phyloP scores from a whole-genome alignment of 1,140 invertebrate species.

The Ditylenchus dipsaci region DNA sequence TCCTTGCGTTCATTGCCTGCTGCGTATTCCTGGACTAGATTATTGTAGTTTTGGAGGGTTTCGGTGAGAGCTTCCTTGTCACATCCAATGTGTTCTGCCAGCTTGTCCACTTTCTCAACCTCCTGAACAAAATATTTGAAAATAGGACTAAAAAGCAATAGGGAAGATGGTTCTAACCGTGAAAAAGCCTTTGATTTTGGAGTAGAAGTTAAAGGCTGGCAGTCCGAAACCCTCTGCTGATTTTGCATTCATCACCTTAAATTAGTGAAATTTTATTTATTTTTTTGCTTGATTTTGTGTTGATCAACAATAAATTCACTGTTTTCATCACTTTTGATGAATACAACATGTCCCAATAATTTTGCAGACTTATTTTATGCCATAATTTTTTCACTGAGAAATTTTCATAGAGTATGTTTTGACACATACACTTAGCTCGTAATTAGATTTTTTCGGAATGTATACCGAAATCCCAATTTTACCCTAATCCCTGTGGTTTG shows the following conservation, averaged over 20 bases:
- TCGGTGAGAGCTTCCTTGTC: conserved; percentile 20
- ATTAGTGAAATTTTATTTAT: no score
- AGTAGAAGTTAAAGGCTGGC: conserved; percentile 58
- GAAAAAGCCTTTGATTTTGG: conserved; percentile 55
- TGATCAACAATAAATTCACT: no score
- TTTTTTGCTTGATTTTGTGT: no score
- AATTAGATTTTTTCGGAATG: no score
- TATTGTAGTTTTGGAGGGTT: conserved; percentile 53
- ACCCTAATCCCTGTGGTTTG: no score
- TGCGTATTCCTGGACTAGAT: conserved; percentile 21
- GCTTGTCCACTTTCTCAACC: conserved; percentile 42
- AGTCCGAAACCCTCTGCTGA: conserved; percentile 54
- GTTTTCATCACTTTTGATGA: no score
- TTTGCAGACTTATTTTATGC: no score
- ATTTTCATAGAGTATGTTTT: no score
- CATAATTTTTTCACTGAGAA: no score
- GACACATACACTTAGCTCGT: no score
- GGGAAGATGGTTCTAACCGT: conserved; percentile 16
- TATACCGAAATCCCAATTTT: no score
- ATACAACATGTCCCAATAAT: no score
- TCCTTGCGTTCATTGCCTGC: conserved; percentile 36
- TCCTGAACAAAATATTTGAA: conserved; percentile 31
- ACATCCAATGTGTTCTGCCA: conserved; percentile 40
- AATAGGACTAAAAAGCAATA: conserved; percentile 5
- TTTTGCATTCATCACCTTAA: conserved; percentile 48